Percentiles rank a stretch among this genome's conserved stretches.
phyloP scores from a whole-genome alignment of 2,888 invertebrate species.

The Nezara viridula region DNA sequence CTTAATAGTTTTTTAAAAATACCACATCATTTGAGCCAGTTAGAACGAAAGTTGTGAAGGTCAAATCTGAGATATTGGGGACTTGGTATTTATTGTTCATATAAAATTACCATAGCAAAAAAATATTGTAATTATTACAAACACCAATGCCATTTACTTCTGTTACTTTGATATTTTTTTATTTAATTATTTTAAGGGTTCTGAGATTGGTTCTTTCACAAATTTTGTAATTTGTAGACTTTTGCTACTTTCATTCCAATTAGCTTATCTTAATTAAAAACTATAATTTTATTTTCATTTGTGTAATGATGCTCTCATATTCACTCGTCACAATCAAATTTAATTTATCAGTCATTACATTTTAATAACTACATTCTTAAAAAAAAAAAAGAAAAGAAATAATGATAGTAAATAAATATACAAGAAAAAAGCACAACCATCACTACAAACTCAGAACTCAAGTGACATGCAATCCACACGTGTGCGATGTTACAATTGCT shows the following conservation, averaged over 20 bases:
- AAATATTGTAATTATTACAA: no score
- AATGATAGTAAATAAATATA: no score
- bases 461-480: slow-evolving; percentile 25
- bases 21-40: not conserved
- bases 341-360: not conserved
- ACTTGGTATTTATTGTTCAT: no score
- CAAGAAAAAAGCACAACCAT: slow-evolving; percentile 33
- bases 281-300: not conserved
- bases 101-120: no score
- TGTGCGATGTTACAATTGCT: slow-evolving; percentile 20
- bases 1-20: not conserved
- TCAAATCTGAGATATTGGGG: no score
- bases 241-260: not conserved
- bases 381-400: not conserved
- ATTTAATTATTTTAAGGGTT: not conserved
- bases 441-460: slow-evolving; percentile 28
- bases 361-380: slow-evolving; percentile 2
- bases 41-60: not conserved
- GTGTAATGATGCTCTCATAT: not conserved
- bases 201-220: not conserved
- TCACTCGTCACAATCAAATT: not conserved
- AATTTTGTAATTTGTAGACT: not conserved
- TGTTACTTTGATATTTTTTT: no score
- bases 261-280: not conserved
- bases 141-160: no score